These are phyloP conservation scores for Huso huso DNA, from an alignment of 2,797 vertebrate genomes.

Conservation along the genomic window DNA sequence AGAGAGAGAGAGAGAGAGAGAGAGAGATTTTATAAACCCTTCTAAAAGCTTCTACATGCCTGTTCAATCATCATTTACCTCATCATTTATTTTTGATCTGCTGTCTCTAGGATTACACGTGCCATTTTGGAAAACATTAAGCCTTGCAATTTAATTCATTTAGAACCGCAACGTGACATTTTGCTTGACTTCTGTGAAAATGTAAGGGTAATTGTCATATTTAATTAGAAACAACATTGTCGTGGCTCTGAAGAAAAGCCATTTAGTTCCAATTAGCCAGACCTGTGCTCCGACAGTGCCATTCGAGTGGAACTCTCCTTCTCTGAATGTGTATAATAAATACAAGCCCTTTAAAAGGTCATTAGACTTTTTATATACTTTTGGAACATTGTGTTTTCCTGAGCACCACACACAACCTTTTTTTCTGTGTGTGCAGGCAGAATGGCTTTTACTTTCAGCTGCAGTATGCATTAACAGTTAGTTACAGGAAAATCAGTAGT, in stretches of 20 bases:
- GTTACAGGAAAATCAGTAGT: no score
- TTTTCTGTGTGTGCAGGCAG: neutral
- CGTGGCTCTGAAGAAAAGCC: neutral
- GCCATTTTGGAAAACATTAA: conserved; percentile 4
- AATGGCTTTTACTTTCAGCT: neutral
- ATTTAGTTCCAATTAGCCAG: neutral
- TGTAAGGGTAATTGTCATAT: conserved; percentile 6
- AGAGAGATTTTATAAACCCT: no score
- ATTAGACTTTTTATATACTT: neutral
- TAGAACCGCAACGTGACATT: conserved; percentile 8
- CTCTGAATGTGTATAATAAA: neutral
- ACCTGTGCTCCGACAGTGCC: neutral
- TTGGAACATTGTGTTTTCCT: neutral
- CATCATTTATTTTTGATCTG: no score
- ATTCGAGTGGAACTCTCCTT: neutral
- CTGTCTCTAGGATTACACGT: no score
- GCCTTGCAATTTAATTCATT: conserved; percentile 2
- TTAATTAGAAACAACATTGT: conserved; percentile 12
- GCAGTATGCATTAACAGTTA: no score
- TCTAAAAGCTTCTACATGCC: no score
- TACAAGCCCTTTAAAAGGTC: neutral
- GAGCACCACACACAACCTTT: neutral
- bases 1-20: neutral
- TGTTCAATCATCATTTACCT: no score
- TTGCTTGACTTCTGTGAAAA: conserved; percentile 1